phyloP scores from a whole-genome alignment of 2,888 invertebrate species.

The Leptogaster cylindrica region DNA sequence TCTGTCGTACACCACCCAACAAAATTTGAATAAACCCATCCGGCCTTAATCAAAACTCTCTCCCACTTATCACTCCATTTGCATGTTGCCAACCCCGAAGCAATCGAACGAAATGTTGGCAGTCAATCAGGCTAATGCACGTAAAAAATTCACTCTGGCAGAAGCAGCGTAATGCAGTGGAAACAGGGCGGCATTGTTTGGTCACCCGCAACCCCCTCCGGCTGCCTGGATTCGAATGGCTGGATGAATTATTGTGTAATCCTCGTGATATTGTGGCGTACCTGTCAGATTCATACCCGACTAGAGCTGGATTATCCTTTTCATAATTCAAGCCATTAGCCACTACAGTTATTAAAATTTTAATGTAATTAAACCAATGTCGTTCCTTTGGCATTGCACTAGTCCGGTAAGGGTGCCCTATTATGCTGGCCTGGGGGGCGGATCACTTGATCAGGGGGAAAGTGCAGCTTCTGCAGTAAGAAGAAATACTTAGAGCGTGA shows the following conservation, averaged over 20 bases:
- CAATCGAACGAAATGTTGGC: too few species aligned
- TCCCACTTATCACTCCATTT: too few species aligned
- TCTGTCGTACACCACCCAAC: too few species aligned
- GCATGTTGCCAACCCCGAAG: too few species aligned
- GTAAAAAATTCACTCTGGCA: not conserved
- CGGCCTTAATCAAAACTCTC: too few species aligned
- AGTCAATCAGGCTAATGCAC: slow-evolving; percentile 33
- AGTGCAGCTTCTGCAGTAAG: not conserved
- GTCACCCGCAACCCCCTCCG: not conserved
- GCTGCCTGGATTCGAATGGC: not conserved
- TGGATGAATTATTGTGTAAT: slow-evolving; percentile 29
- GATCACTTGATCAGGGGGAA: not conserved
- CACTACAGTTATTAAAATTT: slow-evolving; percentile 34
- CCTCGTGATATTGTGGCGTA: slow-evolving; percentile 20
- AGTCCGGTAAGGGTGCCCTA: too few species aligned
- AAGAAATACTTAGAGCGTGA: slow-evolving; percentile 2
- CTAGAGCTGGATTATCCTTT: not conserved
- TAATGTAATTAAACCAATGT: slow-evolving; percentile 30
- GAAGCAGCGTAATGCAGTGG: not conserved
- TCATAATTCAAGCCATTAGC: slow-evolving; percentile 26
- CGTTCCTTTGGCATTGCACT: too few species aligned
- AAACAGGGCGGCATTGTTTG: slow-evolving; percentile 5
- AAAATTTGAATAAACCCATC: too few species aligned
- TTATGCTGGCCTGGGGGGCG: too few species aligned
- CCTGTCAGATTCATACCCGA: not conserved